Percentiles rank a stretch among this genome's conserved stretches.
Evolutionary conservation across 2,888 invertebrate genomes (phyloP).

Genomic region (Trileptium ribeirensis): DNA sequence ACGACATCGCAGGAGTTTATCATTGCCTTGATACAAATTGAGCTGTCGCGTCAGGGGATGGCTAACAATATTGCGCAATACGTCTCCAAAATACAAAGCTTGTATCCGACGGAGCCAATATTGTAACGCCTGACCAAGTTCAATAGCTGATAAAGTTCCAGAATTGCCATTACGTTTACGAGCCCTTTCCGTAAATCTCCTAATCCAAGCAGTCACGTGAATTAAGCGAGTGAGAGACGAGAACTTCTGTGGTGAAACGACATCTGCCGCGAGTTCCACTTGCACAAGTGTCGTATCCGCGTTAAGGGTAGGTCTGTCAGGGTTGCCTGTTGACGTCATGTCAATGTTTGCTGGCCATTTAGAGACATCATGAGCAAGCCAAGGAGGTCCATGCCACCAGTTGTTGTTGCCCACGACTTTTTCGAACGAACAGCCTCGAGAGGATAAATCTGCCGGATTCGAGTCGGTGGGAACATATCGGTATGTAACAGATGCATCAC

Average conservation of each 20-base stretch:
- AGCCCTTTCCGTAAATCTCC: too few relatives aligned
- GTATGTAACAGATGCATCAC: not conserved
- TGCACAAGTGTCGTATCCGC: too few relatives aligned
- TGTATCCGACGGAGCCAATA: not conserved
- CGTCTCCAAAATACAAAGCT: not conserved
- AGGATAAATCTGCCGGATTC: constrained; percentile 42
- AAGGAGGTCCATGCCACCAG: constrained; percentile 42
- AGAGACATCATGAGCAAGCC: constrained; percentile 21
- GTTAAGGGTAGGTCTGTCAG: too few relatives aligned
- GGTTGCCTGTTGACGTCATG: too few relatives aligned
- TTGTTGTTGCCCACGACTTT: constrained; percentile 22
- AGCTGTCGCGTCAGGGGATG: not conserved
- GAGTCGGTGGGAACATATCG: constrained; percentile 23
- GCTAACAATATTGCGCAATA: not conserved
- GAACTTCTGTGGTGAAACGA: too few relatives aligned
- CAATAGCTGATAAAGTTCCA: not conserved
- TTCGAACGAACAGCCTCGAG: constrained; percentile 4
- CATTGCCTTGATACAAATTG: not conserved
- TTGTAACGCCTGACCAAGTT: not conserved
- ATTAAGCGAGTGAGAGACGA: too few relatives aligned
- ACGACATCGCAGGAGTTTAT: constrained; percentile 13
- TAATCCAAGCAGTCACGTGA: too few relatives aligned
- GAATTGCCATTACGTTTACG: too few relatives aligned
- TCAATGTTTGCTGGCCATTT: not conserved
- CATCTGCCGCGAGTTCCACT: too few relatives aligned